A percentile compares a stretch with the other conserved stretches of the same genome.
Evolutionary conservation across 92 coral and sea anemone species (phyloP).

Genomic region (Palythoa heliodiscus): DNA sequence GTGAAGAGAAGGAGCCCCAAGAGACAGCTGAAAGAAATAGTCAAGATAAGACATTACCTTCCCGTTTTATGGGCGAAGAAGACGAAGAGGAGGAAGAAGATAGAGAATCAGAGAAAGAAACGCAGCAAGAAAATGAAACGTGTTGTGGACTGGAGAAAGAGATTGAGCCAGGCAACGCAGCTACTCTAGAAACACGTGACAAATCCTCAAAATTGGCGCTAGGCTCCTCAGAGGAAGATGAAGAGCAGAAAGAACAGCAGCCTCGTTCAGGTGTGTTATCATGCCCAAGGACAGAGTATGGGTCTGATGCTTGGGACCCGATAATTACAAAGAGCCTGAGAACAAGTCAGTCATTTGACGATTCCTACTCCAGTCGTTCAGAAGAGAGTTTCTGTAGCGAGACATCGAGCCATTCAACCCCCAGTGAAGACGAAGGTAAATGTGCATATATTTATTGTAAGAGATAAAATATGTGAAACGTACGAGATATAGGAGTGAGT

Average conservation of each 20-base stretch:
- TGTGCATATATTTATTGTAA: background rate
- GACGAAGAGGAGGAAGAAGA: conserved; percentile 27
- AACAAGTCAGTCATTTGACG: conserved; percentile 33
- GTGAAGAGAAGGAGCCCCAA: conserved; percentile 38
- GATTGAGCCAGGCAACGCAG: background rate
- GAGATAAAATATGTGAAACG: background rate
- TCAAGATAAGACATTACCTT: background rate
- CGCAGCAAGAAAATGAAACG: background rate
- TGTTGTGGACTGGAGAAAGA: background rate
- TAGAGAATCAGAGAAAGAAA: conserved; percentile 6
- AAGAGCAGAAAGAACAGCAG: conserved; percentile 33
- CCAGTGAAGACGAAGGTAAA: conserved; percentile 44
- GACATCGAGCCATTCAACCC: conserved; percentile 56
- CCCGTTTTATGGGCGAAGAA: conserved; percentile 41
- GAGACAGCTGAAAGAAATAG: conserved; percentile 41
- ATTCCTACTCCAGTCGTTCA: conserved; percentile 52
- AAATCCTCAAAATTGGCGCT: background rate
- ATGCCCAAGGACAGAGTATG: background rate
- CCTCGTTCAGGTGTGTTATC: conserved; percentile 48
- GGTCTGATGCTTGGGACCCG: conserved; percentile 3
- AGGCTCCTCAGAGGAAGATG: conserved; percentile 34
- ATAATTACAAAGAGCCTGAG: conserved; percentile 20
- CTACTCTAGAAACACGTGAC: background rate
- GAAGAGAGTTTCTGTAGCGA: conserved; percentile 60
- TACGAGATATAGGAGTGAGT: background rate